These are phyloP conservation scores for Nyctalus aviator DNA, from an alignment of 2,797 vertebrate species.

Conservation along the genomic window DNA sequence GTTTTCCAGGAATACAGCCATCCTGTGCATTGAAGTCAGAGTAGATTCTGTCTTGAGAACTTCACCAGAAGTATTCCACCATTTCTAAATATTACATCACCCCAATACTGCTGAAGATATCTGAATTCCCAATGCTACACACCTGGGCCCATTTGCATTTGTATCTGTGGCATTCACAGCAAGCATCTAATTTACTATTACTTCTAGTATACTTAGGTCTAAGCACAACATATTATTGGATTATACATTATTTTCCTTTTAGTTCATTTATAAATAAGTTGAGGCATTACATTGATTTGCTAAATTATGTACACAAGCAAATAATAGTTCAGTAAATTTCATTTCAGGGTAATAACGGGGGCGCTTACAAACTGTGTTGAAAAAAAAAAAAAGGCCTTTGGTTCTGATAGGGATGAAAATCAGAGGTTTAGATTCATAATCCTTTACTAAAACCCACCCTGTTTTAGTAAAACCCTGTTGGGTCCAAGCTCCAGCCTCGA, in stretches of 20 bases:
- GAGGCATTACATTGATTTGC: conserved; percentile 16
- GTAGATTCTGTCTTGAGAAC: not conserved
- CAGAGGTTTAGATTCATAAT: not conserved
- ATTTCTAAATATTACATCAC: not conserved
- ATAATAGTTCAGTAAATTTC: conserved; percentile 36
- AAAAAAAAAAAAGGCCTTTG: not conserved
- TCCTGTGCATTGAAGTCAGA: not conserved
- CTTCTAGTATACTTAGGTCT: not conserved
- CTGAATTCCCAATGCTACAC: not conserved
- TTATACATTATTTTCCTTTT: conserved; percentile 48
- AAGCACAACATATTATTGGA: conserved; percentile 26
- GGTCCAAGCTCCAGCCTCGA: not conserved
- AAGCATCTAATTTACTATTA: not conserved
- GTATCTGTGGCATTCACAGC: not conserved
- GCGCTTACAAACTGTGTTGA: not conserved
- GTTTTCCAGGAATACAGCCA: not conserved
- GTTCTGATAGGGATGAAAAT: conserved; percentile 8
- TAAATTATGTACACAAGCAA: conserved; percentile 33
- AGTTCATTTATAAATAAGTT: conserved; percentile 51
- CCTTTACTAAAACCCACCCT: not conserved
- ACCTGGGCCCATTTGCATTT: not conserved
- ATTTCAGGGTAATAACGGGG: conserved; percentile 3
- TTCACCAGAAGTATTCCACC: not conserved
- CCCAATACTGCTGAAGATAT: not conserved
- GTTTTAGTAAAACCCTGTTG: not conserved